Evolutionary conservation across 2,113 vertebrate species (phyloP).

Genomic region (Conger conger): DNA sequence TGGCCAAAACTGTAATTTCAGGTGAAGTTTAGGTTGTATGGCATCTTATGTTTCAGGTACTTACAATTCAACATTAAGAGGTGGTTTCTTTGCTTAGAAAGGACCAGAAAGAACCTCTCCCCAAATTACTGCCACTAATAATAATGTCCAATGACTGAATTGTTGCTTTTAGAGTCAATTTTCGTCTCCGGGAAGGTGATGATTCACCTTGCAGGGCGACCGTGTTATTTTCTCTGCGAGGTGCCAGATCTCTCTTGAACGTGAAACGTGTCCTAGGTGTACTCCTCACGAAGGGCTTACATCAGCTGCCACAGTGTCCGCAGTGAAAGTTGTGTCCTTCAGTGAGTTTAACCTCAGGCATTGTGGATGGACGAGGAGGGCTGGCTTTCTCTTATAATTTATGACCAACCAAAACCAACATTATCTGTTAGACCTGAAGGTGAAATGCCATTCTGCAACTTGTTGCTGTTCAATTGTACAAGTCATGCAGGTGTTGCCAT

Average conservation of each 20-base stretch:
- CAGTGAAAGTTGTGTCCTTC: background rate
- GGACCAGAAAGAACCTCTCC: background rate
- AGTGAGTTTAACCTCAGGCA: background rate
- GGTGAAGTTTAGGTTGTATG: background rate
- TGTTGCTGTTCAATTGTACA: too few species aligned
- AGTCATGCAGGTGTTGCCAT: too few species aligned
- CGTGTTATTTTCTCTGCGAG: background rate
- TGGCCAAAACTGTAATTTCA: background rate
- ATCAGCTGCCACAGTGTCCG: background rate
- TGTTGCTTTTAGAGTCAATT: conserved; percentile 7
- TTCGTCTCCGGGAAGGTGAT: background rate
- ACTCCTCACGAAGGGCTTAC: background rate
- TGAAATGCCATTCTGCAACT: too few species aligned
- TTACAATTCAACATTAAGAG: background rate
- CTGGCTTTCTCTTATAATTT: too few species aligned
- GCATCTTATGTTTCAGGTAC: background rate
- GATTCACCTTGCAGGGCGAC: background rate
- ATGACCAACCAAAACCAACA: background rate
- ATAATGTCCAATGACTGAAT: background rate
- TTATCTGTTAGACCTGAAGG: background rate
- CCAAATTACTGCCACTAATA: background rate
- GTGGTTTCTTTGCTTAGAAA: background rate
- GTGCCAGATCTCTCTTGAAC: background rate
- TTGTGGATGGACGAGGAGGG: background rate
- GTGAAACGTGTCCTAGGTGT: background rate